Evolutionary conservation across 2,888 invertebrate genomes (phyloP).

Genomic region (Spicauda simplicius): DNA sequence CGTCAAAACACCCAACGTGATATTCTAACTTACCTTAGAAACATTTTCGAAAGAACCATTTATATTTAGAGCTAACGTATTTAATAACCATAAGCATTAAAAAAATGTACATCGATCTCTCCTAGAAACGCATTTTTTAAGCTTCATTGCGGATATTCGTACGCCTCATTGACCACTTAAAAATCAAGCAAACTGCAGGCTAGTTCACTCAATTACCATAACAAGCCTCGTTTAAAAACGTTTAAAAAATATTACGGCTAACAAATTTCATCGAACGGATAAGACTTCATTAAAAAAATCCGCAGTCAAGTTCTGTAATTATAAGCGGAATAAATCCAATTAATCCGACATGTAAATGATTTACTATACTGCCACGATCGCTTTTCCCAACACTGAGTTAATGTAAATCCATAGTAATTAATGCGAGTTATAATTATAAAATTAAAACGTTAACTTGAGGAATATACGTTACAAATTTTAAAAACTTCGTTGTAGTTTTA

Average conservation of each 20-base stretch:
- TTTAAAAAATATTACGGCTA: neutral
- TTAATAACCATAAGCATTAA: too few relatives aligned
- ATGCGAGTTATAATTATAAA: conserved; percentile 27
- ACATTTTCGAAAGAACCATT: too few relatives aligned
- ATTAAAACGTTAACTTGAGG: neutral
- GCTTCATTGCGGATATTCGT: neutral
- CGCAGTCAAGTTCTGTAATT: conserved; percentile 23
- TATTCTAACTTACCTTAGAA: too few relatives aligned
- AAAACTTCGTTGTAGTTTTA: too few relatives aligned
- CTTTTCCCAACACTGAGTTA: conserved; percentile 5
- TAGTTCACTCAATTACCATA: neutral
- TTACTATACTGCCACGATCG: conserved; percentile 16
- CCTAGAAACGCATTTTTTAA: too few relatives aligned
- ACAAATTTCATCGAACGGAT: conserved; percentile 6
- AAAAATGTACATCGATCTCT: too few relatives aligned
- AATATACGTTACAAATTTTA: neutral
- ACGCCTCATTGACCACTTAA: neutral
- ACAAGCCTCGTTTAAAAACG: neutral
- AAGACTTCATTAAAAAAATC: conserved; percentile 25
- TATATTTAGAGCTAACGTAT: too few relatives aligned
- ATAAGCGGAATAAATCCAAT: conserved; percentile 34
- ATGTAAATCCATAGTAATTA: conserved; percentile 26
- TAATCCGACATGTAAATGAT: conserved; percentile 32
- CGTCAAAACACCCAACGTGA: too few relatives aligned
- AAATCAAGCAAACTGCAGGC: neutral